These are phyloP conservation scores for Lates japonicus DNA, from an alignment of 2,797 vertebrate genomes.

Conservation along the genomic window DNA sequence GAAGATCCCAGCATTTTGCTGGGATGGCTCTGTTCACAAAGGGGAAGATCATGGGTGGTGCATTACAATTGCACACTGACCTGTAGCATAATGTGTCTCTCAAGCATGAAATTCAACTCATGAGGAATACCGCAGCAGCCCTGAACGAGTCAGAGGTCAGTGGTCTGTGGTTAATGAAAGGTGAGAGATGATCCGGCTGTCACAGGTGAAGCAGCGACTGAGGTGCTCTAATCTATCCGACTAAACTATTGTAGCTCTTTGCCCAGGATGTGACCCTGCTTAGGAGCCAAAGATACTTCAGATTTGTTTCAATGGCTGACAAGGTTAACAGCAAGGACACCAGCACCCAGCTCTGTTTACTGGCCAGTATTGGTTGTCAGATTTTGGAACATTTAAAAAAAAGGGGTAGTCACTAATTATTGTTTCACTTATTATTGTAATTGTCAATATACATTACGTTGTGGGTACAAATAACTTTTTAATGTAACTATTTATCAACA, in stretches of 20 bases:
- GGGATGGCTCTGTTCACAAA: conserved; percentile 40
- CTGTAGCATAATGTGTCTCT: conserved; percentile 40
- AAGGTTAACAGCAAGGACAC: conserved; percentile 34
- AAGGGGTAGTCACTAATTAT: background rate
- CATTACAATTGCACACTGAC: conserved; percentile 53
- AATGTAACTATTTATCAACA: background rate
- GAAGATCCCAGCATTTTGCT: conserved; percentile 63
- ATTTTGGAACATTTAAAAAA: background rate
- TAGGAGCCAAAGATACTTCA: conserved; percentile 57
- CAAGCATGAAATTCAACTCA: conserved; percentile 52
- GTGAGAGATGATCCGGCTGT: conserved; percentile 25
- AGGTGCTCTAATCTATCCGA: conserved; percentile 57
- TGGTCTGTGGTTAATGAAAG: conserved; percentile 49
- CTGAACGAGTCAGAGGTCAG: conserved; percentile 49
- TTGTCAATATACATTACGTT: background rate
- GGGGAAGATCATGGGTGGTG: conserved; percentile 6
- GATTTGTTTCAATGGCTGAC: conserved; percentile 41
- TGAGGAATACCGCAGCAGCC: conserved; percentile 11
- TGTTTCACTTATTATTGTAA: background rate
- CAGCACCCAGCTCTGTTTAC: background rate
- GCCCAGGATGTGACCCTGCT: conserved; percentile 59
- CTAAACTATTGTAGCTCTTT: conserved; percentile 62
- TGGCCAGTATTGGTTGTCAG: background rate
- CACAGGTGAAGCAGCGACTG: conserved; percentile 56
- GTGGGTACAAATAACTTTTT: background rate